Conservation (phyloP, 1,140 invertebrate genomes). For the Chymomyza costata region DNA sequence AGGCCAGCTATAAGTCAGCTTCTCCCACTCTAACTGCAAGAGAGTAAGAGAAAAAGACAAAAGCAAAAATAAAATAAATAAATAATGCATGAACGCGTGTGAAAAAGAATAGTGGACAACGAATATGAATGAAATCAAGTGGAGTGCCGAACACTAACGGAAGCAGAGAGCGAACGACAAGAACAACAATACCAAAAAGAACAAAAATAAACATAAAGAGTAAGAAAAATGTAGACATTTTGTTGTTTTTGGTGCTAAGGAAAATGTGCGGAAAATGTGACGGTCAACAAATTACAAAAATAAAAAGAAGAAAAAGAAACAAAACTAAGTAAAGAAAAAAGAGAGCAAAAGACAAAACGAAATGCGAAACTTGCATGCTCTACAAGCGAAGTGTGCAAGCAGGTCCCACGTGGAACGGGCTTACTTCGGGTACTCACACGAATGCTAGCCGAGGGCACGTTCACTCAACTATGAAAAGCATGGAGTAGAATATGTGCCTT, state of each 20-base stretch:
- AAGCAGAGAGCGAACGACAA: too few species aligned
- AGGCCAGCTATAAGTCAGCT: background rate
- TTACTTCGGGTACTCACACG: too few species aligned
- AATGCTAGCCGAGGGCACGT: too few species aligned
- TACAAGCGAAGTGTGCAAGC: slow-evolving; percentile 17
- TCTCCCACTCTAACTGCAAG: background rate
- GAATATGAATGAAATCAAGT: slow-evolving; percentile 26
- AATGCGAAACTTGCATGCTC: slow-evolving; percentile 14
- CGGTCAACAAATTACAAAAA: slow-evolving; percentile 66
- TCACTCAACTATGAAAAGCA: too few species aligned
- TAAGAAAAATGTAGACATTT: slow-evolving; percentile 39
- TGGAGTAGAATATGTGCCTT: too few species aligned
- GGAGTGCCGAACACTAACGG: slow-evolving; percentile 16
- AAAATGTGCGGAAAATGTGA: slow-evolving; percentile 60
- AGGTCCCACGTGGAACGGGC: too few species aligned
- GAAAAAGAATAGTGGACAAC: slow-evolving; percentile 15
- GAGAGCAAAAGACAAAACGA: slow-evolving; percentile 8
- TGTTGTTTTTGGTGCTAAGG: slow-evolving; percentile 11
- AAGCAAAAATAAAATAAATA: slow-evolving; percentile 38
- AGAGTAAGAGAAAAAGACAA: slow-evolving; percentile 12
- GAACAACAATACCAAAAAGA: background rate
- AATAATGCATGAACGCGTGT: slow-evolving; percentile 48
- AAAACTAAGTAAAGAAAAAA: slow-evolving; percentile 16
- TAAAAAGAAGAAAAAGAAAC: slow-evolving; percentile 6
- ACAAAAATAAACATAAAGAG: slow-evolving; percentile 22